A percentile compares a stretch with the other conserved stretches of the same genome.
Evolutionary conservation across 1,140 invertebrate genomes (phyloP).

Genomic region (Drosophila subpulchrella): DNA sequence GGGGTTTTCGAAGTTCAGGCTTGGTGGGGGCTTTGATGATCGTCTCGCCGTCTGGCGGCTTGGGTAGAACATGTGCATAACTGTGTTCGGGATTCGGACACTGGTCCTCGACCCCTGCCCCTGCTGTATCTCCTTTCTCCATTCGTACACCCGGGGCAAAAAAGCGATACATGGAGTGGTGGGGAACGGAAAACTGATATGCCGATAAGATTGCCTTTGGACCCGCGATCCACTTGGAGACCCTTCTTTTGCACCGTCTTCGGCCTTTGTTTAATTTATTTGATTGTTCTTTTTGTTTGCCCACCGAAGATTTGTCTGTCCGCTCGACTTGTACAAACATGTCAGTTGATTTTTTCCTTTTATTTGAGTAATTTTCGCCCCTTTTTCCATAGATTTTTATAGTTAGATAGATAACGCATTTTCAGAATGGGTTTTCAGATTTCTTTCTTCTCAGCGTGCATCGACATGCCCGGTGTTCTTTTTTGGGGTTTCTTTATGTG

Average conservation of each 20-base stretch:
- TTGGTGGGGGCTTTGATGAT: conserved; percentile 41
- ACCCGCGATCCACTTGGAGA: conserved; percentile 61
- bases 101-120: conserved; percentile 30
- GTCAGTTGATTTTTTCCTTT: conserved; percentile 57
- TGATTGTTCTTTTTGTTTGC: conserved; percentile 74
- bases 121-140: conserved; percentile 14
- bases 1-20: conserved; percentile 24
- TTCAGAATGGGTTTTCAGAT: conserved; percentile 46
- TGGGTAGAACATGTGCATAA: conserved; percentile 71
- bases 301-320: conserved; percentile 46
- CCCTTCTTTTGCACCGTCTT: conserved; percentile 38
- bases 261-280: conserved; percentile 79
- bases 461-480: conserved; percentile 40
- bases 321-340: conserved; percentile 68
- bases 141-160: conserved; percentile 63
- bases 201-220: conserved; percentile 71
- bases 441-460: conserved; percentile 44
- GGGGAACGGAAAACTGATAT: conserved; percentile 64
- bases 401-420: conserved; percentile 54
- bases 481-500: conserved; percentile 22
- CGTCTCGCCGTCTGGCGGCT: conserved; percentile 52
- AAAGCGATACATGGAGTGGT: conserved; percentile 57
- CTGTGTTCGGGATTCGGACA: conserved; percentile 59
- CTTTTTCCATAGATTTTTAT: conserved; percentile 65
- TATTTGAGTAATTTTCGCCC: conserved; percentile 78